phyloP scores from a whole-genome alignment of 2,797 vertebrate genomes.

The Gila robusta region DNA sequence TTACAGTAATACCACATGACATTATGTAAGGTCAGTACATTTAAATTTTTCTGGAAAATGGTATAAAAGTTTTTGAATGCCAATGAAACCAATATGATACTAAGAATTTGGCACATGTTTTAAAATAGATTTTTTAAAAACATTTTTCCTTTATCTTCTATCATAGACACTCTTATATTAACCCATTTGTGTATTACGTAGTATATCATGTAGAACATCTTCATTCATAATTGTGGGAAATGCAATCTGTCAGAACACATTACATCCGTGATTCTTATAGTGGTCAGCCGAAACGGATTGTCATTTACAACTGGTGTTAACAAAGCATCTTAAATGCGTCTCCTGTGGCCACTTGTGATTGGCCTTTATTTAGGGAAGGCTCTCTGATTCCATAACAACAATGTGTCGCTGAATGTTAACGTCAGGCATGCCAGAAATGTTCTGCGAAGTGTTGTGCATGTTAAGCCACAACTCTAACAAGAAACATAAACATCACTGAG shows the following conservation, averaged over 20 bases:
- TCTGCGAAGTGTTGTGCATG: slow-evolving; percentile 28
- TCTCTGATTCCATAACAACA: slow-evolving; percentile 13
- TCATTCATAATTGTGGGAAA: slow-evolving; percentile 39
- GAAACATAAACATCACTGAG: slow-evolving; percentile 67
- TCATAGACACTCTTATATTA: neutral
- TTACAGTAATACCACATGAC: neutral
- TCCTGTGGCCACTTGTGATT: slow-evolving; percentile 24
- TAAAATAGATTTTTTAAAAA: neutral
- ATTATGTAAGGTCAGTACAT: neutral
- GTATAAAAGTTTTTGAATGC: neutral
- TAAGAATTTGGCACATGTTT: neutral
- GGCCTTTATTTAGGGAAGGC: neutral
- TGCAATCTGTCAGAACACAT: neutral
- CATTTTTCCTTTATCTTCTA: neutral
- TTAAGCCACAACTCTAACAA: slow-evolving; percentile 51
- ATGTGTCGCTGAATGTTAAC: neutral
- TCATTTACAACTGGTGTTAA: slow-evolving; percentile 2
- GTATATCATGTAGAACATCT: slow-evolving; percentile 44
- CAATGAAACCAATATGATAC: too few species aligned
- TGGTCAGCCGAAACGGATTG: neutral
- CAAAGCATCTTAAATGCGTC: slow-evolving; percentile 6
- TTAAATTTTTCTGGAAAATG: neutral
- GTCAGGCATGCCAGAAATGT: slow-evolving; percentile 31
- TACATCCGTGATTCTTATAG: neutral
- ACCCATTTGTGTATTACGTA: neutral